Evolutionary conservation across 2,797 vertebrate species (phyloP), one percentile per base, ranked within the genome.

Genomic region (Lithobates sylvaticus): DNA sequence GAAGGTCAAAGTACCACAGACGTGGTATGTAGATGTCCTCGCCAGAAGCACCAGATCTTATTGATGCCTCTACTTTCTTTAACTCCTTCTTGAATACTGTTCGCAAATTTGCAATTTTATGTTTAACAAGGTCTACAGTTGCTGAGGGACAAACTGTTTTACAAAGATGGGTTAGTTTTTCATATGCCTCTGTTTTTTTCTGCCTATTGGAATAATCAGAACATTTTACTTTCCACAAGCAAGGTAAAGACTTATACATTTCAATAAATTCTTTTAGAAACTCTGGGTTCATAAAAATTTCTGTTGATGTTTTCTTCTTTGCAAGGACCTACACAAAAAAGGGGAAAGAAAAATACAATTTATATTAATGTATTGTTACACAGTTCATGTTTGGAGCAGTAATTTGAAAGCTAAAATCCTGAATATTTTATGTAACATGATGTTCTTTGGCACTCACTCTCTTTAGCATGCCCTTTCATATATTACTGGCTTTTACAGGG

Each of bases 201-300:
- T 82, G 80, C 72, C 80, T 82, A 61, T 65, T 82, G 70, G 70
- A 64, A 65, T 82, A 82, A 64, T 82, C 70, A 21, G 80, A 34
- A 54, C 70, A 82, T 82, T 82, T 82, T 71, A 82, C 8, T 71
- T 82, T 82, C 80, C 80, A 82, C 32, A 82, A 73, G 36, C 80
- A 82, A 73, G 80, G 80, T 64, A 82, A 82, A 64, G 70, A 42
- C 32, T 58, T 47, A 58, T 82, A 82, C 34, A 74, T 44, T 74
- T 73, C 80, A 82, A 82, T 82, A 61, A 82, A 82, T 65, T 82
- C 70, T 74, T 82, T 82, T 64, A 82, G 61, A 71, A 82, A 82
- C 36, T 82, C 80, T 73, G 80, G 80, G 26, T 82, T 82, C 80
- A 82, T 82, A 73, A 82, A 74, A 42, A 82, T 82, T 39, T 82